Evolutionary conservation across 2,888 invertebrate genomes (phyloP), one percentile per base, ranked within the genome.

Genomic region (Hipparchia sbordonii): DNA sequence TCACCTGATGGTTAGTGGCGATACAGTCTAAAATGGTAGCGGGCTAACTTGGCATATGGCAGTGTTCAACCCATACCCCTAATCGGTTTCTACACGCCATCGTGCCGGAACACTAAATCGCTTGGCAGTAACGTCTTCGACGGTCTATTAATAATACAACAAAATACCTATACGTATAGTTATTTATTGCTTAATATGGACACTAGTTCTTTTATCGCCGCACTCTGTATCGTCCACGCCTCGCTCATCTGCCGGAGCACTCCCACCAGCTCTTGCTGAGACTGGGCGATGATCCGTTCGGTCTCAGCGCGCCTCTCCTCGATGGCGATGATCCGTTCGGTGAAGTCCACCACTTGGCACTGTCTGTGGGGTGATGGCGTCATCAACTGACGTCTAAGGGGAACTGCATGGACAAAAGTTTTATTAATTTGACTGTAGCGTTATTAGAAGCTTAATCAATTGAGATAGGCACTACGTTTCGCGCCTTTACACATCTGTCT

Each of bases 211-310:
- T 67, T 57, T 57, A 67, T 46, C 6, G 67, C 67, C 23, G 57
- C 57, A 48, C 67, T 67, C 6, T 67, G 67, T 59, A 57, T 23
- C 45, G 67, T 67, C 67, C 67, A 67, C 48, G 67, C 57, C 59
- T 67, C 67, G 33, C 67, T 67, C 67, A 67, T 67, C 23, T 67
- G 67, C 5, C 67, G 57, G 2, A 67, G 23, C 3, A 67, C 67
- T 3, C 46, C 59, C 7, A 67, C 67, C 10, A 67, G 12, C 2
- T 57, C 57, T 6, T 67, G 67, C 5, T 67, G 67, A 1, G 67
- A 48, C 59, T 59, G 48, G 4, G 56, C 56, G 5, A 67, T 67
- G 46, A 67, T 59, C 39, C 57, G 13, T 23, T 67, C 67, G 6
- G 57, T 67, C 48, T 67, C 67, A 23, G n/a, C 59, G 12, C 57